phyloP scores from a whole-genome alignment of 2,797 vertebrate genomes.

The Macrochelys suwanniensis region DNA sequence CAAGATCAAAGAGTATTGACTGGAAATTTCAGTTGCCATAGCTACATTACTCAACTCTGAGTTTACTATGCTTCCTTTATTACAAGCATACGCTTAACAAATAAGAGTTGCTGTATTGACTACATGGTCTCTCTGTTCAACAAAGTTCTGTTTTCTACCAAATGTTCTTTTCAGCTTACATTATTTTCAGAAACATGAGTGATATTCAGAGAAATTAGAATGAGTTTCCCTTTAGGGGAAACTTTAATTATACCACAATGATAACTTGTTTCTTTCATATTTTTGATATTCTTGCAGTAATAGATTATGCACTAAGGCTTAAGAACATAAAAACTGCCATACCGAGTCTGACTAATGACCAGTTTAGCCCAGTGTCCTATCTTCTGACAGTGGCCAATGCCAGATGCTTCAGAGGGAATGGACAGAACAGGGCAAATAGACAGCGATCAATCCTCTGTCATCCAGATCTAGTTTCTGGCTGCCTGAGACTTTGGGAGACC shows the following conservation, averaged over 20 bases:
- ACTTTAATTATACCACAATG: conserved; percentile 15
- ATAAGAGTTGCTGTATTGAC: conserved; percentile 51
- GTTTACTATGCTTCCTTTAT: conserved; percentile 71
- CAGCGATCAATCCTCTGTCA: neutral
- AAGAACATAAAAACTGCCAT: neutral
- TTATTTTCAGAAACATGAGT: conserved; percentile 46
- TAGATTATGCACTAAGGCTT: neutral
- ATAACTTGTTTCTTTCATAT: neutral
- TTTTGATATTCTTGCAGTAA: neutral
- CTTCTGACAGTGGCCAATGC: neutral
- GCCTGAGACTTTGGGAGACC: neutral
- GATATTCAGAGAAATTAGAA: conserved; percentile 47
- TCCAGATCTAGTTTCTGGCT: neutral
- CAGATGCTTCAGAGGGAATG: neutral
- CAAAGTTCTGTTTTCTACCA: conserved; percentile 27
- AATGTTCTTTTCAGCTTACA: conserved; percentile 45
- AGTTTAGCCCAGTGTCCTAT: neutral
- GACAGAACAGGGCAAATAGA: neutral
- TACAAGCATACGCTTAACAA: conserved; percentile 58
- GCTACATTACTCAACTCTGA: conserved; percentile 45
- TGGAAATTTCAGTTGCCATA: conserved; percentile 61
- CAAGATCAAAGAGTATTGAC: conserved; percentile 77
- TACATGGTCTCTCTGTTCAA: conserved; percentile 41
- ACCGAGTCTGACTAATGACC: neutral
- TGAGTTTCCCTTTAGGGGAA: neutral